Percentiles rank a stretch among this genome's conserved stretches.
These are phyloP conservation scores for Diceros bicornis DNA, from an alignment of 2,797 vertebrate species.

Conservation along the genomic window DNA sequence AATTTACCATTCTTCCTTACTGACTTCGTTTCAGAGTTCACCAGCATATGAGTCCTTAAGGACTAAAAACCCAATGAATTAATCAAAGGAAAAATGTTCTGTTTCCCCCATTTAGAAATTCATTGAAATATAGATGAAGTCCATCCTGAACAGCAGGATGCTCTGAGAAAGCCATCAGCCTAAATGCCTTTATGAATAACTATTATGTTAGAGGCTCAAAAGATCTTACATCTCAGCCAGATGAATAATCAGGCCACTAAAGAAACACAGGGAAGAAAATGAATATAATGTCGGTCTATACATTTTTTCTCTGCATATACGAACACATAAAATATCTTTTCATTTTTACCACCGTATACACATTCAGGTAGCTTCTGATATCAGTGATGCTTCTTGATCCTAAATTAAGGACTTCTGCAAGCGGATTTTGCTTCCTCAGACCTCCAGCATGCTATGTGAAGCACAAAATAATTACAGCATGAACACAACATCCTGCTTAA, in stretches of 20 bases:
- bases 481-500: not conserved
- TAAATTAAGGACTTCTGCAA: constrained; percentile 11
- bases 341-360: not conserved
- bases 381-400: not conserved
- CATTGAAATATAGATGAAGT: constrained; percentile 81
- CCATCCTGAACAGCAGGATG: constrained; percentile 29
- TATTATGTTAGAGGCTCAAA: constrained; percentile 69
- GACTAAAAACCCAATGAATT: constrained; percentile 70
- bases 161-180: constrained; percentile 73
- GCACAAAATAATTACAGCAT: not conserved
- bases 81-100: constrained; percentile 76
- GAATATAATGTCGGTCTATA: not conserved
- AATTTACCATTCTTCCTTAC: constrained; percentile 54
- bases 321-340: not conserved
- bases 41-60: constrained; percentile 66
- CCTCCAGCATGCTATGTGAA: not conserved
- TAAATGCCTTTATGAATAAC: constrained; percentile 74
- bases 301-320: not conserved
- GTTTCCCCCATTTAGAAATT: constrained; percentile 81
- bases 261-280: constrained; percentile 26
- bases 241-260: constrained; percentile 65
- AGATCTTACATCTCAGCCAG: constrained; percentile 65
- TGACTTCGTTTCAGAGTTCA: constrained; percentile 64
- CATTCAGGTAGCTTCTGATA: not conserved
- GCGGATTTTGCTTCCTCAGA: not conserved